A percentile compares a stretch with the other conserved stretches of the same genome.
Evolutionary conservation across 2,113 vertebrate genomes (phyloP).

Genomic region (Pheucticus melanocephalus): DNA sequence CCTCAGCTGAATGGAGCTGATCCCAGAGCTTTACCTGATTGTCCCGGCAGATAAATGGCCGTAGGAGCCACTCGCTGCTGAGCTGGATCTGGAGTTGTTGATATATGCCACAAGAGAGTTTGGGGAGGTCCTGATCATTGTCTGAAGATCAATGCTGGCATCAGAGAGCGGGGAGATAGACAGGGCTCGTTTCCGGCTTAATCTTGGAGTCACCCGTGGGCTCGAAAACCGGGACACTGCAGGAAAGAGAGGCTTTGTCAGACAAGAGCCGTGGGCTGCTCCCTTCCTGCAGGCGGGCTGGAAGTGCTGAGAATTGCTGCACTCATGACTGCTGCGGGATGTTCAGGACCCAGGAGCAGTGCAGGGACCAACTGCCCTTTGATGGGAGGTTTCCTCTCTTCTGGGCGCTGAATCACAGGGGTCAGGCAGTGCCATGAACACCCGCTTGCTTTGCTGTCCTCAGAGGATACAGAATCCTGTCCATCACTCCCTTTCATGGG

Average conservation of each 20-base stretch:
- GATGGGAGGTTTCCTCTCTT: not conserved
- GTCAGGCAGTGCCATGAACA: not conserved
- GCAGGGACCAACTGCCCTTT: not conserved
- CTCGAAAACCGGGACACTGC: constrained; percentile 94
- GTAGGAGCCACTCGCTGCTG: constrained; percentile 93
- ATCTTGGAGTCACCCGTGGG: constrained; percentile 87
- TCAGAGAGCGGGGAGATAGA: constrained; percentile 96
- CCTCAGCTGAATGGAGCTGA: fast-evolving
- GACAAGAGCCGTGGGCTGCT: not conserved
- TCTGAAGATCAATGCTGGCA: constrained; percentile 97
- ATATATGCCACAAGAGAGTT: constrained; percentile 99
- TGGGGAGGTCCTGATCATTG: constrained; percentile 97
- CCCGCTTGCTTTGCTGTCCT: not conserved
- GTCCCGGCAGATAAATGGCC: constrained; percentile 94
- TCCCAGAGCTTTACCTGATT: constrained; percentile 81
- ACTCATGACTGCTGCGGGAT: not conserved
- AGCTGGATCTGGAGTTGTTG: constrained; percentile 98
- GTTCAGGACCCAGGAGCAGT: not conserved
- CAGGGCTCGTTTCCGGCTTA: constrained; percentile 92
- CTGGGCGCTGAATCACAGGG: not conserved
- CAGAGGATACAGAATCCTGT: not conserved
- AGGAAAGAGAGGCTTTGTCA: constrained; percentile 10
- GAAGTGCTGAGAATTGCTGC: not conserved
- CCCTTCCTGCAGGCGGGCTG: fast-evolving
- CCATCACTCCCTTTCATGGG: not conserved